phyloP scores from a whole-genome alignment of 2,888 invertebrate species.

The Pollenia griseotomentosa region DNA sequence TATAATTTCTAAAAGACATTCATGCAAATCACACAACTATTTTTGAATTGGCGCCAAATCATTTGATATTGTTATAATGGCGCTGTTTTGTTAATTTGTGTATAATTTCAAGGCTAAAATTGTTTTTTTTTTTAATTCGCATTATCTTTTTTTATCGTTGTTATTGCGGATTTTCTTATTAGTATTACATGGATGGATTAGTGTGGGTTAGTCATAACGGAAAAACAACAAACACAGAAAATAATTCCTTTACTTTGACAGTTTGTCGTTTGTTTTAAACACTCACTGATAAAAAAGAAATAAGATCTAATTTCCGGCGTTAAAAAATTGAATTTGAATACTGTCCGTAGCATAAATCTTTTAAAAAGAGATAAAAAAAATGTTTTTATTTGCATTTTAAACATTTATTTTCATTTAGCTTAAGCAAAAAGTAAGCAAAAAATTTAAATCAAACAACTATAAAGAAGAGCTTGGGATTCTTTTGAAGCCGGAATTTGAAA shows the following conservation, averaged over 20 bases:
- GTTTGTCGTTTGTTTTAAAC: constrained; percentile 24
- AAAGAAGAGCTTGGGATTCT: too few relatives aligned
- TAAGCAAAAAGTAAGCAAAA: too few relatives aligned
- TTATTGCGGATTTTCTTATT: constrained; percentile 10
- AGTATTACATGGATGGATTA: constrained; percentile 25
- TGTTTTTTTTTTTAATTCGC: not conserved
- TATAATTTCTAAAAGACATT: constrained; percentile 28
- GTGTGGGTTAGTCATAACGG: constrained; percentile 42
- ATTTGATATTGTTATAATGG: constrained; percentile 44
- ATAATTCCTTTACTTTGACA: constrained; percentile 34
- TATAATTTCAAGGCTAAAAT: constrained; percentile 68
- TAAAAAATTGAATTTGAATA: not conserved
- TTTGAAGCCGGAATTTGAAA: too few relatives aligned
- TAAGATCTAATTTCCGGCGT: constrained; percentile 29
- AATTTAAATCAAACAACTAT: too few relatives aligned
- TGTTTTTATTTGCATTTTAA: too few relatives aligned
- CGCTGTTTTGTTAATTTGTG: constrained; percentile 45
- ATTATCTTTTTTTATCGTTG: constrained; percentile 13
- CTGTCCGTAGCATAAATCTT: not conserved
- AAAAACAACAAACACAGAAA: constrained; percentile 32
- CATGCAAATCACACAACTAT: constrained; percentile 11
- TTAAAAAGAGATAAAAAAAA: not conserved
- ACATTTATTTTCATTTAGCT: too few relatives aligned
- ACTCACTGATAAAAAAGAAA: not conserved
- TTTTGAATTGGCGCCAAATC: constrained; percentile 68